Base-by-base conservation (phyloP, 1,140 invertebrate species). In the Amphibalanus amphitrite region DNA sequence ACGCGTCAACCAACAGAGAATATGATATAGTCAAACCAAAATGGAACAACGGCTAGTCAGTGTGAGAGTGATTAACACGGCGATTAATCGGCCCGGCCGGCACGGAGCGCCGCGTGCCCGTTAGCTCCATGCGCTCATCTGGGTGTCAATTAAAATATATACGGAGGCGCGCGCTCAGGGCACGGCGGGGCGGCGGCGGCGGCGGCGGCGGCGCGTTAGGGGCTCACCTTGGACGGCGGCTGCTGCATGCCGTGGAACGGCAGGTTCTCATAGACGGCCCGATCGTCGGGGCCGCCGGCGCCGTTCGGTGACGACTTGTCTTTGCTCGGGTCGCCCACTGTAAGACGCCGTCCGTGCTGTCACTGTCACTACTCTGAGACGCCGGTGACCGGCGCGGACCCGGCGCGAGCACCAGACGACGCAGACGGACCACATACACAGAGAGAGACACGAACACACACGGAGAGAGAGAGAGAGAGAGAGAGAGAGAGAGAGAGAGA, bases 231-330 rank as follows among this genome's bases (percentile, higher is more conserved):
- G 80, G 91, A 92, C 76, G 90, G 90, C 75, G 91, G 88, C 78
- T 89, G 88, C 82, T 92, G 90, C 77, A 93, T 87, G 76, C 91
- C 91, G 80, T 94, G 91, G 84, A 95, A 95, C 73, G 92, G 91
- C 78, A 95, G 85, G 81, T 95, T 95, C 83, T 95, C 91, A 83
- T 94, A 95, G 80, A 93, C 90, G 74, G 89, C 89, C 79, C 84
- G 86, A 72, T 82, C 81, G 71, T 79, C 79, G 69, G 76, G 73
- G 47, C 70, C 30, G 68, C 73, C 69, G 70, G 76, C 64, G 40
- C 72, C 71, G 38, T 74, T 69, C 71, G 73, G 73, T 72, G 74
- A 72, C 73, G 75, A 67, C 74, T 76, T 77, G 74, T 75, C 70
- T 70, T 77, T 76, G 73, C 75, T 77, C 76, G 70, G 74, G 76